Conservation (phyloP, 2,888 invertebrate species). For the Eupithecia exiguata region DNA sequence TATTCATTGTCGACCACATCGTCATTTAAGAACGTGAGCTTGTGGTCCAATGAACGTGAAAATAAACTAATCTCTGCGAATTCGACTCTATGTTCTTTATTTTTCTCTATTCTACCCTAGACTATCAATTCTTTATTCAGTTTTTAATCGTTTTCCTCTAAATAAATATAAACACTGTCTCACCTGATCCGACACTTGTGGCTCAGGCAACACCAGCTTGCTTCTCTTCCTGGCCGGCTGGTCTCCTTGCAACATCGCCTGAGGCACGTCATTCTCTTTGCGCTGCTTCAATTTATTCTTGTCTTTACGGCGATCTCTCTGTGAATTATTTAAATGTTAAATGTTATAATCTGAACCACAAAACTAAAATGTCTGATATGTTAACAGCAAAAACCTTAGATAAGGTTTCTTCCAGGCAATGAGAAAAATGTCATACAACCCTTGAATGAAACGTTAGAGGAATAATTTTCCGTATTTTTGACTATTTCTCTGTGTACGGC, state of each 20-base stretch:
- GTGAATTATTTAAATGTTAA: constrained; percentile 31
- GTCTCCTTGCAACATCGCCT: constrained; percentile 93
- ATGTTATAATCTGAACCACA: background rate
- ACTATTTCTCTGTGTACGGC: too few species aligned
- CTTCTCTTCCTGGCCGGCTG: constrained; percentile 96
- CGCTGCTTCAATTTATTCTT: constrained; percentile 97
- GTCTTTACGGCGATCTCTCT: constrained; percentile 96
- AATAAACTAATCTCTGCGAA: background rate
- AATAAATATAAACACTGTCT: background rate
- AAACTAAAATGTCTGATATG: background rate
- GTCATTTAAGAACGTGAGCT: background rate
- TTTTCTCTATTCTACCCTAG: too few species aligned
- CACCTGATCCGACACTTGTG: constrained; percentile 96
- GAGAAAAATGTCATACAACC: too few species aligned
- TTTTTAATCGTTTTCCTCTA: too few species aligned
- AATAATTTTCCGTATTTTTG: too few species aligned
- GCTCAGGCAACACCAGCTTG: constrained; percentile 97
- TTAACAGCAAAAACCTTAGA: too few species aligned
- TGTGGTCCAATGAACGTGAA: background rate
- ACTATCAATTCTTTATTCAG: too few species aligned
- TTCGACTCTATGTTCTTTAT: too few species aligned
- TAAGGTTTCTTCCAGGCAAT: too few species aligned
- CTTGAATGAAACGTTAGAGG: too few species aligned
- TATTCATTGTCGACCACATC: background rate
- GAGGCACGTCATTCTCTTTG: constrained; percentile 97